Evolutionary conservation across 1,140 invertebrate genomes (phyloP), one percentile per base, ranked within the genome.

Genomic region (Parapsyche elsis): DNA sequence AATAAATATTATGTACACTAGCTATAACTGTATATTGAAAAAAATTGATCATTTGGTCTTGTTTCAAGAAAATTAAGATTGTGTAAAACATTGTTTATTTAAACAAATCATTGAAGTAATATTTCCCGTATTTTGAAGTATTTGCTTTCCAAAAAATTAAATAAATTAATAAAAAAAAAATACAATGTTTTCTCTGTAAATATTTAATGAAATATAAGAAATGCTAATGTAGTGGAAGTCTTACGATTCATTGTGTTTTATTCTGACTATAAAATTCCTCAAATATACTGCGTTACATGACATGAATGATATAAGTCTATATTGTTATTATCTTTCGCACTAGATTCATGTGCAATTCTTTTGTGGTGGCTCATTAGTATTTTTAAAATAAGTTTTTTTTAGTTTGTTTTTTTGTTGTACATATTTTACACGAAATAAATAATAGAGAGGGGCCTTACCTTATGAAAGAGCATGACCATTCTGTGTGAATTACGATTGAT

Each of bases 111-210:
- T 57, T 57, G 19, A 57, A 57, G 53, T 57, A 57, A 57, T 16
- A 57, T n/a, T 16, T 16, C 53, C 14, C 53, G 53, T 57, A 57
- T 57, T 57, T 57, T 57, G 53, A 57, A 57, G 53, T 16, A 57
- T 57, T 75, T 76, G 74, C 82, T 81, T 85, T 84, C 84, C 84
- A 80, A 85, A 81, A 81, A 70, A 53, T 53, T 53, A 53, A 53
- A 53, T 16, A 53, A 53, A 14, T 53, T 46, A 67, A 81, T 70
- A 53, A 83, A 83, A 81, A 38, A 38, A 38, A 38, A 38, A 38
- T 38, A 38, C 30, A 38, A 86, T 67, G 64, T 67, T 67, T 67
- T 84, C 84, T 73, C 64, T 83, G 81, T 83, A 83, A 78, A 83
- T 83, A 82, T 74, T 82, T 80, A 79, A 79, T 70, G 53, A 83